These are phyloP conservation scores for Drosophila nr. perissopoda DNA, from an alignment of 2,888 invertebrate genomes.

Conservation along the genomic window DNA sequence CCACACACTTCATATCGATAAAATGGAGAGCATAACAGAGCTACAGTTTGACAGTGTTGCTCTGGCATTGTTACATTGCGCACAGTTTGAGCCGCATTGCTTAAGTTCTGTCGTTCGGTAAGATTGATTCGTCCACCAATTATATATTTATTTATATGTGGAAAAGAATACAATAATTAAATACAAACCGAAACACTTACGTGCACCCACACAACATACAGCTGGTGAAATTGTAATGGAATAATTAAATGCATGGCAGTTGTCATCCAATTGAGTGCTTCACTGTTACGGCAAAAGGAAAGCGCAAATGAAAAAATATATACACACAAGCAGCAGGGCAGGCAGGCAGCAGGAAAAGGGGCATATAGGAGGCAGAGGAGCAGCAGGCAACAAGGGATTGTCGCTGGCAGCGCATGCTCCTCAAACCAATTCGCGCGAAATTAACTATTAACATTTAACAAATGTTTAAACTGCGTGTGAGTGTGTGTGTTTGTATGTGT, in stretches of 20 bases:
- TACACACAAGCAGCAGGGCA: constrained; percentile 57
- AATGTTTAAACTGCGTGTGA: constrained; percentile 15
- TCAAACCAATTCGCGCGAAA: constrained; percentile 25
- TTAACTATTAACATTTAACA: constrained; percentile 18
- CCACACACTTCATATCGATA: constrained; percentile 11
- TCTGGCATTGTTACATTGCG: constrained; percentile 22
- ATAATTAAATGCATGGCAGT: constrained; percentile 20
- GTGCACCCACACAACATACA: not conserved
- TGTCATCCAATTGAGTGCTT: constrained; percentile 60
- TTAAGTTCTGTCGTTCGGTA: constrained; percentile 58
- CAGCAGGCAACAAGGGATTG: constrained; percentile 41
- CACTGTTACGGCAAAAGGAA: constrained; percentile 65
- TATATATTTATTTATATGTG: constrained; percentile 45
- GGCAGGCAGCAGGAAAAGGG: constrained; percentile 18
- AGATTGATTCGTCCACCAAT: constrained; percentile 48
- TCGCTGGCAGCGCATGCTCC: constrained; percentile 50
- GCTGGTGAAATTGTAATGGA: constrained; percentile 16
- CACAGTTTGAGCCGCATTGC: constrained; percentile 50
- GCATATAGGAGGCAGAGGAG: constrained; percentile 24
- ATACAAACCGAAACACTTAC: not conserved
- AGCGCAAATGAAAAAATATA: constrained; percentile 78
- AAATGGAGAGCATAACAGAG: constrained; percentile 17
- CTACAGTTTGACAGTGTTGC: constrained; percentile 27
- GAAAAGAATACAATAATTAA: constrained; percentile 33
- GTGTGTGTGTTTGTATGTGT: constrained; percentile 26